A percentile compares a stretch with the other conserved stretches of the same genome.
Evolutionary conservation across 2,888 invertebrate species (phyloP).

Genomic region (Oscheius sp.): DNA sequence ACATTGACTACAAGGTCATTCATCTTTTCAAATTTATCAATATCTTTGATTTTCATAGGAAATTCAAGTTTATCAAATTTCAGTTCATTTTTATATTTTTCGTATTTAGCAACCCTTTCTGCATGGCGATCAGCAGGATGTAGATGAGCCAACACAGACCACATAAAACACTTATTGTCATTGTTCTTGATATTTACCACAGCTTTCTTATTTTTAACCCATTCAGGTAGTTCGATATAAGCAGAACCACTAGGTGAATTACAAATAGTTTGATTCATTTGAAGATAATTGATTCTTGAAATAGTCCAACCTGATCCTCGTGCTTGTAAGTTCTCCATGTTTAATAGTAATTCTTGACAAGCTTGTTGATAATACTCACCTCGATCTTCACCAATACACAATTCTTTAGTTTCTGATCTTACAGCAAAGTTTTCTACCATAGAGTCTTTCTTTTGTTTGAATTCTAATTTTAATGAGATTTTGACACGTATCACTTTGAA

Average conservation of each 20-base stretch:
- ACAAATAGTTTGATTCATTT: constrained; percentile 31
- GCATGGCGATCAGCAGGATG: constrained; percentile 33
- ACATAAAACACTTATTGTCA: constrained; percentile 24
- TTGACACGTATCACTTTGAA: constrained; percentile 25
- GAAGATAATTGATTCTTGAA: constrained; percentile 14
- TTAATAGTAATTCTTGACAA: constrained; percentile 24
- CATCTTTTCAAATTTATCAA: constrained; percentile 48
- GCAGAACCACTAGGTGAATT: constrained; percentile 18
- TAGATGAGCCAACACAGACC: too few relatives aligned
- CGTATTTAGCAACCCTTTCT: constrained; percentile 40
- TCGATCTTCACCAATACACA: constrained; percentile 30
- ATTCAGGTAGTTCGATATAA: constrained; percentile 21
- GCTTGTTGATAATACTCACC: constrained; percentile 24
- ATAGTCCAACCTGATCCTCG: constrained; percentile 26
- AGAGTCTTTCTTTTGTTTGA: constrained; percentile 31
- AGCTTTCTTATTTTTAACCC: constrained; percentile 14
- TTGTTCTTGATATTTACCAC: constrained; percentile 26
- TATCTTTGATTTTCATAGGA: too few relatives aligned
- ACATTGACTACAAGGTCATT: constrained; percentile 46
- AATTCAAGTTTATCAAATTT: constrained; percentile 42
- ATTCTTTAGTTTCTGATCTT: too few relatives aligned
- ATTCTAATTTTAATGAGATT: constrained; percentile 28
- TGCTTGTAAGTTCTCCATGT: constrained; percentile 23
- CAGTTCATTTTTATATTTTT: constrained; percentile 33
- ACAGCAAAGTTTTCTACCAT: constrained; percentile 24